Conservation (phyloP, 1,140 invertebrate genomes). For the Drosophila gunungcola region DNA sequence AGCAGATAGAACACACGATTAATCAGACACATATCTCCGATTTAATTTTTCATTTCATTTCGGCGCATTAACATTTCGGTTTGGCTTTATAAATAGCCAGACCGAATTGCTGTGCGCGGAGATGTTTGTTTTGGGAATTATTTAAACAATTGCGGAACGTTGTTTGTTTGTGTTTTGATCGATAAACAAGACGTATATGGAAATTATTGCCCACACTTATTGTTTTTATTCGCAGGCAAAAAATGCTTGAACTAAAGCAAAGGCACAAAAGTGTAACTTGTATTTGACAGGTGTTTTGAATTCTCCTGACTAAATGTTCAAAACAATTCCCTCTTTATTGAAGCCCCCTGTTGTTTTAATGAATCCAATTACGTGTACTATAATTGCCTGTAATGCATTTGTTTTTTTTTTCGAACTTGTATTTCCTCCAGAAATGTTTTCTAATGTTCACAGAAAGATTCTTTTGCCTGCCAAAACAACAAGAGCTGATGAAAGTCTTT, state of each 20-base stretch:
- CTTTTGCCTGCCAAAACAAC: slow-evolving; percentile 2
- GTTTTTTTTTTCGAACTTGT: background rate
- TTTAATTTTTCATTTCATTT: slow-evolving; percentile 54
- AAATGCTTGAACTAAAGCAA: background rate
- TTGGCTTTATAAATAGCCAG: slow-evolving; percentile 35
- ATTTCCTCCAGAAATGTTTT: background rate
- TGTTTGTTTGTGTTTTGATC: slow-evolving; percentile 44
- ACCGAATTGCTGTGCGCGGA: slow-evolving; percentile 10
- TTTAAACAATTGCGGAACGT: slow-evolving; percentile 43
- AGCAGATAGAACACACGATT: slow-evolving; percentile 4
- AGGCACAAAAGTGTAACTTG: background rate
- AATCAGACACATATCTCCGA: slow-evolving; percentile 6
- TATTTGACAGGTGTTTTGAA: background rate
- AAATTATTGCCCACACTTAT: slow-evolving; percentile 47
- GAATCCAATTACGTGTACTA: too few relatives aligned
- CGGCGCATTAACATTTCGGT: slow-evolving; percentile 21
- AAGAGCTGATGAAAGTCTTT: background rate
- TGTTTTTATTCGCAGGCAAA: slow-evolving; percentile 15
- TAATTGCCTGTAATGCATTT: too few relatives aligned
- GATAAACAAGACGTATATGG: slow-evolving; percentile 56
- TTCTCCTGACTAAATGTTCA: background rate
- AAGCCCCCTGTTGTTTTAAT: too few relatives aligned
- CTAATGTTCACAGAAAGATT: background rate
- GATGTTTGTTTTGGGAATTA: slow-evolving; percentile 57
- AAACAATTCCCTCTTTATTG: background rate